Evolutionary conservation across 2,888 invertebrate genomes (phyloP).

Genomic region (Eledona agricola): DNA sequence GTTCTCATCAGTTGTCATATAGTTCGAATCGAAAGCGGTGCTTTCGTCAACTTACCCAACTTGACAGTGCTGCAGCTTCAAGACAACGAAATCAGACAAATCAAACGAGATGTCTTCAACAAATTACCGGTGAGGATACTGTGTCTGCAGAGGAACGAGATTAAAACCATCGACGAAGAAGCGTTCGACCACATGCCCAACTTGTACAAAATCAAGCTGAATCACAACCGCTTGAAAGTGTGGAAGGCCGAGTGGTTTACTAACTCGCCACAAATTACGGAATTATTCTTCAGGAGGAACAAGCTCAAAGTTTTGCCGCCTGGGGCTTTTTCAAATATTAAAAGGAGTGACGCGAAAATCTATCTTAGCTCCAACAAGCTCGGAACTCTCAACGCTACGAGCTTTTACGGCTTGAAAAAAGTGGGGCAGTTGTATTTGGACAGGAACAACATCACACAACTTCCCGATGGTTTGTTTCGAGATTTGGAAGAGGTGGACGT

Average conservation of each 20-base stretch:
- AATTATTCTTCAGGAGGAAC: conserved; percentile 7
- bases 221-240: background rate
- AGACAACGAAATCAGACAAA: conserved; percentile 2
- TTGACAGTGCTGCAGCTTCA: conserved; percentile 3
- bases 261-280: conserved; percentile 6
- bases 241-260: conserved; percentile 15
- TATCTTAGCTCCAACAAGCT: conserved; percentile 48
- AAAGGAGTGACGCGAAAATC: conserved; percentile 25
- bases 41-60: conserved; percentile 9
- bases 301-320: background rate
- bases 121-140: conserved; percentile 7
- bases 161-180: conserved; percentile 7
- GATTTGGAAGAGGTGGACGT: conserved; percentile 25
- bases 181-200: conserved; percentile 19
- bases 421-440: conserved; percentile 48
- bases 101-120: conserved; percentile 15
- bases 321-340: conserved; percentile 5
- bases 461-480: conserved; percentile 39
- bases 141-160: conserved; percentile 12
- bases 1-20: too few species aligned
- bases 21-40: too few species aligned
- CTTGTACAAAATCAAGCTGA: conserved; percentile 1
- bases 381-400: conserved; percentile 40
- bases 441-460: conserved; percentile 44
- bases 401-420: conserved; percentile 43